Evolutionary conservation across 2,797 vertebrate species (phyloP).

Genomic region (Gila robusta): DNA sequence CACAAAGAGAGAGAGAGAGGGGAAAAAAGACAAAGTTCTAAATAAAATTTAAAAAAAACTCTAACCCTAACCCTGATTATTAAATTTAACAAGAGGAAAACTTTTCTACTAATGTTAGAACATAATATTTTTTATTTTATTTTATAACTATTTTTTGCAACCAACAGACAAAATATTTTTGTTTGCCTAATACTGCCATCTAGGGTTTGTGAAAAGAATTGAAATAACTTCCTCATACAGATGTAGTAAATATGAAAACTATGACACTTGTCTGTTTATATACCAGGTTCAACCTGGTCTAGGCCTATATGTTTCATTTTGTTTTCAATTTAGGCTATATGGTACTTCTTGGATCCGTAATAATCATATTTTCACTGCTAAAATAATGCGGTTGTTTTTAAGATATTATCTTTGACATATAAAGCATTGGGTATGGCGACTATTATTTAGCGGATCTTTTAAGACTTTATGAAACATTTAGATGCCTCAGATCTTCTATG

Average conservation of each 20-base stretch:
- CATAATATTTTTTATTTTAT: background rate
- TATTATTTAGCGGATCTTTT: background rate
- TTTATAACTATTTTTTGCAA: background rate
- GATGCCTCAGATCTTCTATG: background rate
- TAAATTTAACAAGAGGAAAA: background rate
- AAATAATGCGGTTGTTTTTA: no score
- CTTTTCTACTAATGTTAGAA: background rate
- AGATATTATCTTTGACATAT: background rate
- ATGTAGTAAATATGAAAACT: background rate
- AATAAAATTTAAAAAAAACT: background rate
- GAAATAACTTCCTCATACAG: background rate
- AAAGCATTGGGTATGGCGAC: background rate
- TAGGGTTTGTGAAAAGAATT: background rate
- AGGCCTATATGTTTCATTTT: no score
- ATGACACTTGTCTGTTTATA: background rate
- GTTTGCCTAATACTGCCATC: slow-evolving; percentile 24
- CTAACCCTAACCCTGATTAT: background rate
- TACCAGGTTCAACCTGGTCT: background rate
- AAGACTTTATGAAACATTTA: background rate
- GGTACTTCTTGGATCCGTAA: no score
- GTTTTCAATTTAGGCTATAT: no score
- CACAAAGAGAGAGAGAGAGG: background rate
- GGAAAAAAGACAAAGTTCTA: background rate
- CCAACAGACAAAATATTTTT: background rate
- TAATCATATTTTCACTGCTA: no score